phyloP scores from a whole-genome alignment of 2,113 vertebrate species.

The Picathartes gymnocephalus region DNA sequence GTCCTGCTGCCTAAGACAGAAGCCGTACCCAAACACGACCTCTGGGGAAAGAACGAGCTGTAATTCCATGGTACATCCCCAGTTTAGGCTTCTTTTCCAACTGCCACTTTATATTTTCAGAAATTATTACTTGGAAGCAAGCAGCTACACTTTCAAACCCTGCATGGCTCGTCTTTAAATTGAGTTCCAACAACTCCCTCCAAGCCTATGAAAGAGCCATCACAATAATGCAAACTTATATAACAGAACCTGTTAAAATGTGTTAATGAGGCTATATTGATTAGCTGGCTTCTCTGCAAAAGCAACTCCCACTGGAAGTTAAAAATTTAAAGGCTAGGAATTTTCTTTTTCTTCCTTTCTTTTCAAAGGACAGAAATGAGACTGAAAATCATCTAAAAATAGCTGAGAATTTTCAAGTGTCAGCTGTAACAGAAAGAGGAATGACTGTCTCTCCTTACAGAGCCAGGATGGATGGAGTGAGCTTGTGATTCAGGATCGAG shows the following conservation, averaged over 20 bases:
- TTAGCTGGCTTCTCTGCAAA: background rate
- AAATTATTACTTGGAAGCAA: background rate
- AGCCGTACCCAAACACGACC: accelerated
- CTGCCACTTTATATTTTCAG: background rate
- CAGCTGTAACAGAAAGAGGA: constrained; percentile 33
- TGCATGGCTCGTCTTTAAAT: background rate
- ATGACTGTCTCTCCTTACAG: constrained; percentile 49
- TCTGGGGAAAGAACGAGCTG: background rate
- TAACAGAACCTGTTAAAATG: background rate
- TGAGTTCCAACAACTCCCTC: background rate
- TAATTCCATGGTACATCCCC: background rate
- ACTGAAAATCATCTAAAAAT: constrained; percentile 55
- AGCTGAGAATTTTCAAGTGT: constrained; percentile 43
- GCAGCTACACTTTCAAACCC: background rate
- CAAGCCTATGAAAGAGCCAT: background rate
- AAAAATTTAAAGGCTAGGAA: constrained; percentile 6
- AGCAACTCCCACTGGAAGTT: constrained; percentile 14
- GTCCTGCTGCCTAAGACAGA: background rate
- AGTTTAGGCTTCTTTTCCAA: background rate
- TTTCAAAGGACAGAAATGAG: constrained; percentile 41
- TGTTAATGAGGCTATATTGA: background rate
- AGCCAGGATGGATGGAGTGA: constrained; percentile 4
- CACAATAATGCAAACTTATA: background rate
- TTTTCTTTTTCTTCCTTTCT: background rate
- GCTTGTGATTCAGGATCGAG: background rate